These are phyloP conservation scores for Siderastrea siderea DNA, from an alignment of 92 coral and sea anemone genomes.

Conservation along the genomic window DNA sequence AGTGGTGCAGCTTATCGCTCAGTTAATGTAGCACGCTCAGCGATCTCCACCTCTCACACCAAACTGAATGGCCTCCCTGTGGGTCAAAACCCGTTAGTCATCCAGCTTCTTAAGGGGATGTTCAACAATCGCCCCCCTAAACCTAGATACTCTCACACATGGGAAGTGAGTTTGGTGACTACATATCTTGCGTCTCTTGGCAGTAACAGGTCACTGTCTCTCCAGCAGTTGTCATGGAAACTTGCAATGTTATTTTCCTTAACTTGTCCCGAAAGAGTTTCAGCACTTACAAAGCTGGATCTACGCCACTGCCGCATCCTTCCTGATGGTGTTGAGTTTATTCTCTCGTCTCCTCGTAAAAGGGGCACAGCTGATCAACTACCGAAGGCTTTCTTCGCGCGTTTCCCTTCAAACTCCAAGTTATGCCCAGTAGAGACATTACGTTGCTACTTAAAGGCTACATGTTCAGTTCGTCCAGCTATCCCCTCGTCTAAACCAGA, in stretches of 20 bases:
- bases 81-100: slow-evolving; percentile 2
- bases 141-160: not conserved
- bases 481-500: slow-evolving; percentile 3
- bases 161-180: no score
- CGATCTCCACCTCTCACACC: slow-evolving; percentile 39
- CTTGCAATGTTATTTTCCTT: no score
- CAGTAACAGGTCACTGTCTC: no score
- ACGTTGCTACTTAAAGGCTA: not conserved
- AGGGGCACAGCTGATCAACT: slow-evolving; percentile 6
- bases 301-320: not conserved
- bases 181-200: no score
- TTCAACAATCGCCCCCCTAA: slow-evolving; percentile 10
- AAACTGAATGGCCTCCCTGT: slow-evolving; percentile 22
- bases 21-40: slow-evolving; percentile 29
- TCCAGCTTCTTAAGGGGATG: not conserved
- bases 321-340: slow-evolving; percentile 33
- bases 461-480: slow-evolving; percentile 24
- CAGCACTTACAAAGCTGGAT: not conserved
- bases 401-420: not conserved
- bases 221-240: no score
- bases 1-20: slow-evolving; percentile 34
- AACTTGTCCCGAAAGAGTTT: no score
- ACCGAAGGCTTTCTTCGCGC: slow-evolving; percentile 11
- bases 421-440: slow-evolving; percentile 22
- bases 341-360: slow-evolving; percentile 23